phyloP scores from a whole-genome alignment of 2,113 vertebrate genomes.

The Cyanoliseus patagonus region DNA sequence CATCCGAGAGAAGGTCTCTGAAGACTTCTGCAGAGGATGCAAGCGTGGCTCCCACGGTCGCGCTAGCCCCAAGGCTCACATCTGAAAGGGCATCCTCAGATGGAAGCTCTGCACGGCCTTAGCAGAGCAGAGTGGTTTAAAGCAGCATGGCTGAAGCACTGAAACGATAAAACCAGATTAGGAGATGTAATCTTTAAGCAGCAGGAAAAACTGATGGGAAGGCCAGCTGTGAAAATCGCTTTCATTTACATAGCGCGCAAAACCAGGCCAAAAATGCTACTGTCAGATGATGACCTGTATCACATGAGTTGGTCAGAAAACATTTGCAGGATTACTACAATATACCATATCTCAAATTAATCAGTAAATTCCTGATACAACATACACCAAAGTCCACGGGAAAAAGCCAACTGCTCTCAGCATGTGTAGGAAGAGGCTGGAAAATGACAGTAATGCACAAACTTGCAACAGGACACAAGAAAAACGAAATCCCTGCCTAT shows the following conservation, averaged over 20 bases:
- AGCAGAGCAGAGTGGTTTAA: conserved; percentile 24
- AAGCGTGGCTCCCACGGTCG: neutral
- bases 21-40: neutral
- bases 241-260: neutral
- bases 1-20: neutral
- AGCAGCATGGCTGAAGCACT: neutral
- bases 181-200: conserved; percentile 12
- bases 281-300: neutral
- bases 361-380: neutral
- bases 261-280: conserved; percentile 10
- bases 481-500: neutral
- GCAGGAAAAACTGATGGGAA: conserved; percentile 43
- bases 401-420: neutral
- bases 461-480: neutral
- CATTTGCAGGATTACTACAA: conserved; percentile 7
- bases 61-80: neutral
- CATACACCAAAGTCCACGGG: neutral
- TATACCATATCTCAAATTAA: neutral
- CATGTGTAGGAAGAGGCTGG: neutral
- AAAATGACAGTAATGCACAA: neutral
- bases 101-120: neutral
- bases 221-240: conserved; percentile 59
- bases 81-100: conserved; percentile 17
- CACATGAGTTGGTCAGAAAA: neutral
- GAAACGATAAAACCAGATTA: conserved; percentile 63